Evolutionary conservation across 2,797 vertebrate genomes (phyloP).

Genomic region (Telmatherina bonti): DNA sequence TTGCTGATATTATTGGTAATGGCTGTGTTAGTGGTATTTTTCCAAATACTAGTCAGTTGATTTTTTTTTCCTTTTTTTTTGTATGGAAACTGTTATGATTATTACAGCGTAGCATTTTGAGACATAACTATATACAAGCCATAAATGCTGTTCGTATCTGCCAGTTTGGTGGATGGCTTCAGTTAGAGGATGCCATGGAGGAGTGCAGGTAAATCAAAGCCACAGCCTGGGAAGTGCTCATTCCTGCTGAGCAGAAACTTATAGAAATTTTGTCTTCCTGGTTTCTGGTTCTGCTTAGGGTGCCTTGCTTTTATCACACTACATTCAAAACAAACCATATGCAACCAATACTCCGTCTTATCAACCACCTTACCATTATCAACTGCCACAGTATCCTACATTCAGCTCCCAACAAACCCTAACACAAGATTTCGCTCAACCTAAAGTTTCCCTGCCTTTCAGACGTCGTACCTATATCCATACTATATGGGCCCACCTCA

Average conservation of each 20-base stretch:
- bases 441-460: too few relatives aligned
- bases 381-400: too few relatives aligned
- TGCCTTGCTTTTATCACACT: too few relatives aligned
- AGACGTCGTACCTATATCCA: too few relatives aligned
- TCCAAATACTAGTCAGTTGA: constrained; percentile 30
- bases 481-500: too few relatives aligned
- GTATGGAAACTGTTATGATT: constrained; percentile 24
- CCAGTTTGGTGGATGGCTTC: constrained; percentile 25
- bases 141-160: constrained; percentile 22
- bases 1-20: constrained; percentile 57
- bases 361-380: too few relatives aligned
- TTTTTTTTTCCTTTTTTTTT: constrained; percentile 32
- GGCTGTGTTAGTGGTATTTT: constrained; percentile 27
- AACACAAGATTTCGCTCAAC: too few relatives aligned
- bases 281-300: not conserved
- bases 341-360: too few relatives aligned
- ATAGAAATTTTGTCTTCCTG: not conserved
- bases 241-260: constrained; percentile 4
- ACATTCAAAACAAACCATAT: too few relatives aligned
- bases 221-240: not conserved
- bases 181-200: not conserved
- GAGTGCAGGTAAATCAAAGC: not conserved
- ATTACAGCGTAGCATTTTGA: constrained; percentile 39
- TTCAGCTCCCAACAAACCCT: too few relatives aligned
- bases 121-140: constrained; percentile 13